Evolutionary conservation across 1,140 invertebrate genomes (phyloP).

Genomic region (Micrasema minimum): DNA sequence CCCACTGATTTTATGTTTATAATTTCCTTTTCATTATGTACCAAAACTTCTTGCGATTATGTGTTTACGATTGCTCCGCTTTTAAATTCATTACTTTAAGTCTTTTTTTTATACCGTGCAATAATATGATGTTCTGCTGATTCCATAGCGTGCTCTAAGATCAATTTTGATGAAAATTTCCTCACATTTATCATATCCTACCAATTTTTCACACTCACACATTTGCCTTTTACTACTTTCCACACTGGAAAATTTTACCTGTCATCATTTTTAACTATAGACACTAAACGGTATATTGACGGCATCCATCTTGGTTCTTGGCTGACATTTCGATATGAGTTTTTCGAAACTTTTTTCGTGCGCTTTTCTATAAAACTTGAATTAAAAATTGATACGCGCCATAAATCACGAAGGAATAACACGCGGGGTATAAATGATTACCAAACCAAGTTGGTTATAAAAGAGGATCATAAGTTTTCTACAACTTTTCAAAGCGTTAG

Average conservation of each 20-base stretch:
- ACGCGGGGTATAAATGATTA: slow-evolving; percentile 10
- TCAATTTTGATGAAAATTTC: no score
- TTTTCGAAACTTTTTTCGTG: slow-evolving; percentile 2
- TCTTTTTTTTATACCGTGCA: no score
- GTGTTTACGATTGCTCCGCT: no score
- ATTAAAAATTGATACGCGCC: slow-evolving; percentile 24
- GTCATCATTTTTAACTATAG: slow-evolving; percentile 24
- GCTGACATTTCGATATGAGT: slow-evolving; percentile 1
- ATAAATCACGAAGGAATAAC: slow-evolving; percentile 15
- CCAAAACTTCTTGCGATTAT: no score
- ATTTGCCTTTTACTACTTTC: no score
- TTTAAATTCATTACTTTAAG: no score
- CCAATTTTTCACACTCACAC: no score
- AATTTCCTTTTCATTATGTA: no score
- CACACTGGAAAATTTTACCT: not conserved
- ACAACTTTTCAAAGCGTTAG: not conserved
- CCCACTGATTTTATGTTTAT: no score
- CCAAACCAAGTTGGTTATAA: not conserved
- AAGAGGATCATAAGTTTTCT: not conserved
- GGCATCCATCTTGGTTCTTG: slow-evolving; percentile 1
- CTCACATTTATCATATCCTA: no score
- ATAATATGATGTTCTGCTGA: no score
- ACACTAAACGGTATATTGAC: not conserved
- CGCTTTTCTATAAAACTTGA: slow-evolving; percentile 18
- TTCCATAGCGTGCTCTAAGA: no score